These are phyloP conservation scores for Polyommatus iphigenia DNA, from an alignment of 2,888 invertebrate species.

Conservation along the genomic window DNA sequence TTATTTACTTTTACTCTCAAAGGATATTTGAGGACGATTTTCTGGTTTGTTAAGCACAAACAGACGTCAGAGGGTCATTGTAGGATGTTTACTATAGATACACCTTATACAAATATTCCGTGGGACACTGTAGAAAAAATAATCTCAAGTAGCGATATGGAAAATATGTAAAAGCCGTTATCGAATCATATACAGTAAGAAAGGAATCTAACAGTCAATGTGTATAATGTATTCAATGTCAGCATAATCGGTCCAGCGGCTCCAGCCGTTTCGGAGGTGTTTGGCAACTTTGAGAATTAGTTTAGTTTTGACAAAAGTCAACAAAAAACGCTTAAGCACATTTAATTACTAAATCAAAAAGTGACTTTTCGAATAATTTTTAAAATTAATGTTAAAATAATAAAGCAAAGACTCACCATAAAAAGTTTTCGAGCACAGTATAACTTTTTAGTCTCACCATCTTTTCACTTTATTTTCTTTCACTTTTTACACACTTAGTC, in stretches of 20 bases:
- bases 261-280: no score
- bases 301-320: no score
- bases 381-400: constrained; percentile 1
- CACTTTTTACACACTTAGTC: constrained; percentile 36
- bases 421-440: constrained; percentile 49
- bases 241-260: no score
- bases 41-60: constrained; percentile 12
- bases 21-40: constrained; percentile 56
- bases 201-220: neutral
- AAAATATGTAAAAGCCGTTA: neutral
- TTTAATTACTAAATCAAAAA: neutral
- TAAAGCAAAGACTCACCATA: constrained; percentile 56
- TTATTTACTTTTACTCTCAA: constrained; percentile 70
- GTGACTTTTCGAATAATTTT: neutral
- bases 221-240: no score
- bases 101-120: constrained; percentile 58
- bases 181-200: neutral
- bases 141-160: constrained; percentile 40
- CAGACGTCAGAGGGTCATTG: constrained; percentile 12
- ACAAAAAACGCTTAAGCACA: no score
- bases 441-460: constrained; percentile 58
- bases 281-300: no score
- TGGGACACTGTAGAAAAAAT: constrained; percentile 52
- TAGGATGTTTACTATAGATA: constrained; percentile 4
- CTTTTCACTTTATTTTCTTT: constrained; percentile 34